Base-by-base conservation (phyloP, 1,140 invertebrate genomes). In the Diuraphis noxia region DNA sequence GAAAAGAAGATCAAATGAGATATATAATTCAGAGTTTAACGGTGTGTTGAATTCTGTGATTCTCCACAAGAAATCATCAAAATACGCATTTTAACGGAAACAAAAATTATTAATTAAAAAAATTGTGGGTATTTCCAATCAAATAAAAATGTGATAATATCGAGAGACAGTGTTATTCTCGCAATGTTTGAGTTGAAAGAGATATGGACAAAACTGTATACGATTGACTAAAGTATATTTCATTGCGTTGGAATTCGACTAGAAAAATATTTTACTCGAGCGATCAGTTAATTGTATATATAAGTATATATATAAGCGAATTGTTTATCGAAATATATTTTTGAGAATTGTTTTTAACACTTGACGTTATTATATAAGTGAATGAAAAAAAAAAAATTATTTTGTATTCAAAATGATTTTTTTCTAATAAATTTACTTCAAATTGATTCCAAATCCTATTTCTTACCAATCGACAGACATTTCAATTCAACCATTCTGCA, bases 31-130 rank as follows among this genome's bases (percentile, higher is more conserved):
- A 17, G 30, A 72, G n/a, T n/a, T n/a, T 72, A n/a, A 72, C 56
- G 17, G n/a, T 72, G n/a, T 13, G 30, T n/a, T 72, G 56, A 72
- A 72, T 72, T 72, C n/a, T n/a, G 30, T 72, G 56, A n/a, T n/a
- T 72, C 13, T 34, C n/a, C 34, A 30, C 30, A 6, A 72, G 30
- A 72, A 72, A n/a, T n/a, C n/a, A n/a, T 17, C 30, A 17, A 63
- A 63, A 63, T 72, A 72, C 56, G 56, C n/a, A n/a, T 72, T 72
- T n/a, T 13, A 72, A n/a, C 30, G 17, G 34, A 72, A 72, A 72
- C 56, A 72, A 72, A 72, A 72, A n/a, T 63, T n/a, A 72, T 72
- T 72, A 72, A 72, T 72, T 72, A 72, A 72, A 34, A 49, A 72
- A 72, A 72, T n/a, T n/a, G 13, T n/a, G 34, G 30, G 56, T 72